Percentiles rank a stretch among this genome's conserved stretches.
Conservation (phyloP, 2,797 vertebrate genomes). For the Microctenopoma steveboyesi region DNA sequence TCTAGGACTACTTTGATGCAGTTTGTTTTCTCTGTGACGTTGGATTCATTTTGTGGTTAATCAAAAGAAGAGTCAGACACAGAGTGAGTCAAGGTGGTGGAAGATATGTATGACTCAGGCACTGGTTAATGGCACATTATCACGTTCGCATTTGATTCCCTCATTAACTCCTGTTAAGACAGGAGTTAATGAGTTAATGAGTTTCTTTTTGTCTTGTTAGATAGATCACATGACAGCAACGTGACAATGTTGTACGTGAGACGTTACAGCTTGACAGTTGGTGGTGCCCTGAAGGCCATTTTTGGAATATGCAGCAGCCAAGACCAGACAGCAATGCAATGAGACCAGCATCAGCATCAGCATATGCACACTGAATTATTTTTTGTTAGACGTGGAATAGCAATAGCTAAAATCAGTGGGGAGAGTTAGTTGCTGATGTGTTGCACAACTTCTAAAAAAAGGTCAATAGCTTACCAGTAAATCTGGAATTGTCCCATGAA, state of each 20-base stretch:
- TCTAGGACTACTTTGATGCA: not conserved
- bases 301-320: constrained; percentile 26
- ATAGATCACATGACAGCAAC: constrained; percentile 36
- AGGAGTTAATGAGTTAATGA: not conserved
- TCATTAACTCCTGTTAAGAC: constrained; percentile 62
- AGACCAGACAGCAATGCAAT: constrained; percentile 4
- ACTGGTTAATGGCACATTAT: constrained; percentile 37
- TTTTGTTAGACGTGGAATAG: not conserved
- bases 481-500: constrained; percentile 12
- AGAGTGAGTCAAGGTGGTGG: constrained; percentile 38
- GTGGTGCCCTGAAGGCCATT: not conserved
- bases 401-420: not conserved
- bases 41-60: constrained; percentile 16
- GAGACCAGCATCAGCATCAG: not conserved
- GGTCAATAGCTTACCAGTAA: not conserved
- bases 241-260: constrained; percentile 41
- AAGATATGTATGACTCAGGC: constrained; percentile 64
- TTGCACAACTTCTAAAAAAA: constrained; percentile 1
- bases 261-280: constrained; percentile 29
- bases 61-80: constrained; percentile 13
- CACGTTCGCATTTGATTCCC: constrained; percentile 57
- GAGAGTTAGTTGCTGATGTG: not conserved
- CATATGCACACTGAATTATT: constrained; percentile 6
- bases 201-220: constrained; percentile 23
- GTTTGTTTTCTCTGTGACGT: not conserved